phyloP scores from a whole-genome alignment of 2,113 vertebrate species.

The Myotis yumanensis region DNA sequence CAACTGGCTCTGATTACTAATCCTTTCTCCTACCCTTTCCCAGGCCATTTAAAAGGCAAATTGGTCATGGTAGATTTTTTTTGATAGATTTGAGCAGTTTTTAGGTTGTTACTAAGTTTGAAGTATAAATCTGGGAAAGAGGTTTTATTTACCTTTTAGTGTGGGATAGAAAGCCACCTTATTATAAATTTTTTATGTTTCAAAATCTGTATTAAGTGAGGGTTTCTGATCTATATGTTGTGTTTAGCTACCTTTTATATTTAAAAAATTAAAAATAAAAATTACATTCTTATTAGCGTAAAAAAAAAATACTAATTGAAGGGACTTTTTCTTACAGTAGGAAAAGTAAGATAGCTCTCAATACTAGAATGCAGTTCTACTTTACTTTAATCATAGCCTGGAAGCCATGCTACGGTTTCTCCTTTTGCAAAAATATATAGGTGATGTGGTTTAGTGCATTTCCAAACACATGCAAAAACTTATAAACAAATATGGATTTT shows the following conservation, averaged over 20 bases:
- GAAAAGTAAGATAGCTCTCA: conserved; percentile 89
- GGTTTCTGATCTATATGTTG: conserved; percentile 77
- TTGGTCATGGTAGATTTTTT: background rate
- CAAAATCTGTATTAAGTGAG: conserved; percentile 61
- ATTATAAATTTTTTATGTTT: conserved; percentile 73
- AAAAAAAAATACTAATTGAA: conserved; percentile 88
- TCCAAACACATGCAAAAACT: conserved; percentile 92
- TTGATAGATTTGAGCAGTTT: conserved; percentile 33
- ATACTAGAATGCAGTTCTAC: conserved; percentile 49
- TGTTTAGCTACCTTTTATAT: conserved; percentile 79
- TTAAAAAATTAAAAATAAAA: conserved; percentile 74
- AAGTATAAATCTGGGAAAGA: conserved; percentile 63
- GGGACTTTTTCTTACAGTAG: conserved; percentile 90
- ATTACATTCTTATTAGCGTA: conserved; percentile 73
- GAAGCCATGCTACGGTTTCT: conserved; percentile 63
- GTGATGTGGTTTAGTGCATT: conserved; percentile 90
- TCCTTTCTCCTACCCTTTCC: conserved; percentile 44
- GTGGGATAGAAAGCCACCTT: conserved; percentile 62
- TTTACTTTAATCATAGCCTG: conserved; percentile 62
- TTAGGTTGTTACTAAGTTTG: conserved; percentile 44
- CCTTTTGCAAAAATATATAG: conserved; percentile 90
- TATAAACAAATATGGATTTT: conserved; percentile 92
- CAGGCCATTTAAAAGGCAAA: conserved; percentile 10
- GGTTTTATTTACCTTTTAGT: conserved; percentile 66
- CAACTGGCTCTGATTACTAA: conserved; percentile 70